These are phyloP conservation scores for Amphiura filiformis DNA, from an alignment of 35 echinoderm and acorn worm species.

Conservation along the genomic window DNA sequence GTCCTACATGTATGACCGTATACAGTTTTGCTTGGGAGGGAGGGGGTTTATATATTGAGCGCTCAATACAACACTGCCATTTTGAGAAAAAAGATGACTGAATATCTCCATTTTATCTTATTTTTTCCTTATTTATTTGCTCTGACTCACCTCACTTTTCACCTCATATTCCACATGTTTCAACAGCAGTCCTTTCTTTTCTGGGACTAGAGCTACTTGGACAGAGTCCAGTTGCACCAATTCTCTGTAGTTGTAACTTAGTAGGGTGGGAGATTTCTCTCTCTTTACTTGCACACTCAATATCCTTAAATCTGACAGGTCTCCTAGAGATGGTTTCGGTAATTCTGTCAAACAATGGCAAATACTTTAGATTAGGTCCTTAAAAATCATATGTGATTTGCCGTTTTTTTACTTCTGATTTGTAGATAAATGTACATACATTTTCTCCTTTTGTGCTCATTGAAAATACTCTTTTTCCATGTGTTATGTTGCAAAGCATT, in stretches of 20 bases:
- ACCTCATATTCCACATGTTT: slow-evolving; percentile 99
- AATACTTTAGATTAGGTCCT: not conserved
- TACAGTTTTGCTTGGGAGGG: no score
- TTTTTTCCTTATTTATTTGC: no score
- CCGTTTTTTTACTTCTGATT: no score
- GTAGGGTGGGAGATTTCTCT: slow-evolving; percentile 71
- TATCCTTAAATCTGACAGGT: slow-evolving; percentile 68
- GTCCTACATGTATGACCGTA: no score
- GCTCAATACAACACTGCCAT: not conserved
- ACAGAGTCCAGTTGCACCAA: slow-evolving; percentile 64
- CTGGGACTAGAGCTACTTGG: slow-evolving; percentile 69
- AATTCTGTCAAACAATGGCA: slow-evolving; percentile 56
- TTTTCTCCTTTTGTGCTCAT: no score
- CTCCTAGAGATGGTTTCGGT: slow-evolving; percentile 87
- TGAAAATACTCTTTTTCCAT: no score
- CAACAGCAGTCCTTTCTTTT: slow-evolving; percentile 87
- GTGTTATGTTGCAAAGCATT: no score
- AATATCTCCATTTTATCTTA: no score
- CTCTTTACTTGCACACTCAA: slow-evolving; percentile 67
- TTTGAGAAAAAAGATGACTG: not conserved
- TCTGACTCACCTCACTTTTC: slow-evolving; percentile 73
- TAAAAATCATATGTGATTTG: not conserved
- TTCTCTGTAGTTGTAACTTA: slow-evolving; percentile 69
- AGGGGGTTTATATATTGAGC: not conserved
- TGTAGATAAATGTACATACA: no score